phyloP scores from a whole-genome alignment of 2,888 invertebrate species.

The Apodemia zela region DNA sequence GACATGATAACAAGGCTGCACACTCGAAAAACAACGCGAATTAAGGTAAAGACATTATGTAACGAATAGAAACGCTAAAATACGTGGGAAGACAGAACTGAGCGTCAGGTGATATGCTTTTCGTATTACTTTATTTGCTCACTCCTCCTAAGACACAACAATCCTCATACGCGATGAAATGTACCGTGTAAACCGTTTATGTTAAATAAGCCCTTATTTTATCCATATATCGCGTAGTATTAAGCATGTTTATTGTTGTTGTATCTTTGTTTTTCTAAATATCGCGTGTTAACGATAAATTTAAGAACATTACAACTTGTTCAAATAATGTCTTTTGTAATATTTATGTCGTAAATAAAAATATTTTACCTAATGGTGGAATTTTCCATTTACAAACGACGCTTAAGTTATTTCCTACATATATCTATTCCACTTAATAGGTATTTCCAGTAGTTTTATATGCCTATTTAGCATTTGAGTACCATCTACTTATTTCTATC shows the following conservation, averaged over 20 bases:
- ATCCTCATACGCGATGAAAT: constrained; percentile 46
- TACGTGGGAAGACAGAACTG: constrained; percentile 55
- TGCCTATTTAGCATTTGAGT: too few relatives aligned
- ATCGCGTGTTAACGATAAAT: constrained; percentile 19
- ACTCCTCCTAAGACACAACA: constrained; percentile 42
- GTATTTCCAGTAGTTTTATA: too few relatives aligned
- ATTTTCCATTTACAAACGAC: not conserved
- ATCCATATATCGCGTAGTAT: constrained; percentile 49
- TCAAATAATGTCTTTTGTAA: constrained; percentile 11
- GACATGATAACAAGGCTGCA: constrained; percentile 52
- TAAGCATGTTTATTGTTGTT: constrained; percentile 42
- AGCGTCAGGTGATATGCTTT: constrained; percentile 52
- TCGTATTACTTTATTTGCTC: constrained; percentile 57
- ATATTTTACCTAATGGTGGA: not conserved
- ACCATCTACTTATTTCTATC: too few relatives aligned
- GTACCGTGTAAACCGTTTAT: constrained; percentile 46
- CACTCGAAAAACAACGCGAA: constrained; percentile 65
- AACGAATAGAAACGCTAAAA: constrained; percentile 42
- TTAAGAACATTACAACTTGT: constrained; percentile 6
- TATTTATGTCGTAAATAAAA: not conserved
- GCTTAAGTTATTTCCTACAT: not conserved
- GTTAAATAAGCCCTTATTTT: constrained; percentile 63
- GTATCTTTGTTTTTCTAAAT: constrained; percentile 28
- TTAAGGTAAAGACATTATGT: constrained; percentile 45
- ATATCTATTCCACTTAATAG: not conserved